Conservation (phyloP, 2,797 vertebrate species). For the Sylvia borin region DNA sequence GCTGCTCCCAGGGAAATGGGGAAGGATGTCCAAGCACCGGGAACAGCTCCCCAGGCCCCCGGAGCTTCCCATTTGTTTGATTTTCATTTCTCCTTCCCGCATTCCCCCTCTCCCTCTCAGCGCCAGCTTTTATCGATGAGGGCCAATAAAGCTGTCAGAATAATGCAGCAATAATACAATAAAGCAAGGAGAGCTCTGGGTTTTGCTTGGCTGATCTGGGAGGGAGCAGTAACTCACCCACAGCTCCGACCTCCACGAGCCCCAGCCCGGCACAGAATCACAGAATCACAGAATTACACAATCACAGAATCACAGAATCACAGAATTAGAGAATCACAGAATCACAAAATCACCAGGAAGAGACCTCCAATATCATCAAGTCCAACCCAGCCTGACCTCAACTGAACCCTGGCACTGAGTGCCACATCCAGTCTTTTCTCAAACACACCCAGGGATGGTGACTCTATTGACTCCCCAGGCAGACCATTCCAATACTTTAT, state of each 20-base stretch:
- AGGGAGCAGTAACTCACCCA: neutral
- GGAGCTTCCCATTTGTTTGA: neutral
- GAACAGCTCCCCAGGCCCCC: neutral
- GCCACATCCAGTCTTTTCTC: no score
- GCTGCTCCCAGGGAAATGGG: neutral
- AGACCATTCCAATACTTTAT: no score
- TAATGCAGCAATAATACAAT: neutral
- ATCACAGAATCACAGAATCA: no score
- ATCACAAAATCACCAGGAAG: no score
- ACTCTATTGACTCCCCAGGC: no score
- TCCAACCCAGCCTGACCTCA: no score
- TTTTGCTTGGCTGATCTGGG: neutral
- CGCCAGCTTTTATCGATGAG: neutral
- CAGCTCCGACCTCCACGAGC: neutral
- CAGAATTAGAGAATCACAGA: no score
- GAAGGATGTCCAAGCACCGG: neutral
- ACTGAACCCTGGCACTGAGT: no score
- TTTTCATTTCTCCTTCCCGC: neutral
- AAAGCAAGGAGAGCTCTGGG: neutral
- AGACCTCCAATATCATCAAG: no score
- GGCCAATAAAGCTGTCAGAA: neutral
- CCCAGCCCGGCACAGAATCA: neutral
- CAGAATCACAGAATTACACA: no score
- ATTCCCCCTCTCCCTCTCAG: neutral
- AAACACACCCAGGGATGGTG: no score